These are phyloP conservation scores for Xenentodon cancila DNA, from an alignment of 2,797 vertebrate species.

Conservation along the genomic window DNA sequence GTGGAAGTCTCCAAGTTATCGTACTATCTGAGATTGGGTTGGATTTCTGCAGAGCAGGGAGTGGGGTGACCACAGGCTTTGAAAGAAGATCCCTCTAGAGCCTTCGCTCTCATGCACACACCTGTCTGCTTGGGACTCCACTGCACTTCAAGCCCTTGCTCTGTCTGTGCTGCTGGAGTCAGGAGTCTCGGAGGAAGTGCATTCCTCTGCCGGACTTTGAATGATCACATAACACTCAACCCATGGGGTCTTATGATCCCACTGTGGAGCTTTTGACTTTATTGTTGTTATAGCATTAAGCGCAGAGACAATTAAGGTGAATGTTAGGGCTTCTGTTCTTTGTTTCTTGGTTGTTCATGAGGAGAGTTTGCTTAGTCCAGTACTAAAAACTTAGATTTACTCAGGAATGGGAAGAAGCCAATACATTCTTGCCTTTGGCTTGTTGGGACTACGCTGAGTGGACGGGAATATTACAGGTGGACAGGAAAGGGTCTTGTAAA, in stretches of 20 bases:
- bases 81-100: slow-evolving; percentile 74
- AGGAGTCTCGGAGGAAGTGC: slow-evolving; percentile 75
- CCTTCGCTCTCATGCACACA: slow-evolving; percentile 67
- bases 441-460: slow-evolving; percentile 25
- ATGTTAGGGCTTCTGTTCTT: slow-evolving; percentile 25
- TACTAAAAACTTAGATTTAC: slow-evolving; percentile 31
- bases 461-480: slow-evolving; percentile 40
- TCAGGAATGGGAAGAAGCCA: background rate
- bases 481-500: slow-evolving; percentile 54
- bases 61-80: slow-evolving; percentile 61
- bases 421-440: slow-evolving; percentile 37
- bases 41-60: slow-evolving; percentile 71
- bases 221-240: slow-evolving; percentile 75
- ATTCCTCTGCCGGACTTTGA: slow-evolving; percentile 69
- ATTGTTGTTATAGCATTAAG: slow-evolving; percentile 22
- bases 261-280: slow-evolving; percentile 38
- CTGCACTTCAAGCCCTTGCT: slow-evolving; percentile 66
- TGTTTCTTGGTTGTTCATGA: slow-evolving; percentile 25
- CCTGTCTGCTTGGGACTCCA: slow-evolving; percentile 74
- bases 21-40: slow-evolving; percentile 73
- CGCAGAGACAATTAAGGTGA: slow-evolving; percentile 28
- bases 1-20: slow-evolving; percentile 68
- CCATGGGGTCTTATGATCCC: slow-evolving; percentile 43
- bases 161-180: slow-evolving; percentile 73
- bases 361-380: slow-evolving; percentile 19